Percentiles rank a stretch among this genome's conserved stretches.
Evolutionary conservation across 1,140 invertebrate genomes (phyloP).

Genomic region (Lucilia sericata): DNA sequence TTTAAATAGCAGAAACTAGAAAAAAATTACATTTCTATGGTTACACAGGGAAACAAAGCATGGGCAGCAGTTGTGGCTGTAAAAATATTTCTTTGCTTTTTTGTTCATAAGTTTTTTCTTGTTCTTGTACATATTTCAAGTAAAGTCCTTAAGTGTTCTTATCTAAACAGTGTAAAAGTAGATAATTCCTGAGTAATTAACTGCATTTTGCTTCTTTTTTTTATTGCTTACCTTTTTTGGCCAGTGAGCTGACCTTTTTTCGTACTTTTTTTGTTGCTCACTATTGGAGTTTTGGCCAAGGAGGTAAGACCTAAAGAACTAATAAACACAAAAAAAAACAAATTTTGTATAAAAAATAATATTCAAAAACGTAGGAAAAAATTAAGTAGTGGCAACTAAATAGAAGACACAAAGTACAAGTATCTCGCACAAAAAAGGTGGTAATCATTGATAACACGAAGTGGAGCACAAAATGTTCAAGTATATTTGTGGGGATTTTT

Average conservation of each 20-base stretch:
- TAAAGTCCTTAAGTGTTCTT: constrained; percentile 34
- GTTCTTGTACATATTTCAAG: background rate
- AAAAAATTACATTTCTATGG: no score
- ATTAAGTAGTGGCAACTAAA: no score
- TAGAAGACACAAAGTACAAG: background rate
- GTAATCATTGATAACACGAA: constrained; percentile 41
- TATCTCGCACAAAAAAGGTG: background rate
- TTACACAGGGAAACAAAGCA: background rate
- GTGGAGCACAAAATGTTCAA: constrained; percentile 18
- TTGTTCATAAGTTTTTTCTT: background rate
- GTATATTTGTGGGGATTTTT: constrained; percentile 14
- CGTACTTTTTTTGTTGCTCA: background rate
- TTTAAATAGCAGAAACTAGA: background rate
- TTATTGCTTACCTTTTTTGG: constrained; percentile 10
- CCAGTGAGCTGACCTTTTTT: constrained; percentile 32
- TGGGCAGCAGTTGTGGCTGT: background rate
- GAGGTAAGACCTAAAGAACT: constrained; percentile 12
- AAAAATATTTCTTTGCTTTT: background rate
- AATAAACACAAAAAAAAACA: background rate
- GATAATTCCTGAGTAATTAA: constrained; percentile 36
- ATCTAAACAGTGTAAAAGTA: constrained; percentile 40
- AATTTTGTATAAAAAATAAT: background rate
- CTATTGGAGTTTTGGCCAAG: background rate
- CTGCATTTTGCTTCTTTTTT: constrained; percentile 32
- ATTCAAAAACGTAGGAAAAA: background rate